Conservation (phyloP, 2,888 invertebrate genomes). For the Lepeophtheirus nordmannii region DNA sequence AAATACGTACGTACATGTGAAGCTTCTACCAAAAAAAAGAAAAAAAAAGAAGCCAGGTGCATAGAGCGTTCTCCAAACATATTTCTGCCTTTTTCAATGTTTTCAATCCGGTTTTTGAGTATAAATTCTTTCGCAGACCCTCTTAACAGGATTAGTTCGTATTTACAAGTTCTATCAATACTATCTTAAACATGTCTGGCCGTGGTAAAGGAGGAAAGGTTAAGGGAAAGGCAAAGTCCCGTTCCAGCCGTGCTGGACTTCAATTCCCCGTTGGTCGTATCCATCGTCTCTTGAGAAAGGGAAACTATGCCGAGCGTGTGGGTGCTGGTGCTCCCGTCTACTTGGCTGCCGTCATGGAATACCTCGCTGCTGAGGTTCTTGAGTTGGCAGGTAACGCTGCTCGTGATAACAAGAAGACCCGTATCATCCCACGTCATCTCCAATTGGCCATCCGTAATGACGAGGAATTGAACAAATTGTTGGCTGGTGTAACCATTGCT, state of each 20-base stretch:
- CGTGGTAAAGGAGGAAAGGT: conserved; percentile 38
- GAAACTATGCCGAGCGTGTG: conserved; percentile 43
- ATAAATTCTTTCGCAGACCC: too few species aligned
- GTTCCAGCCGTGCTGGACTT: conserved; percentile 33
- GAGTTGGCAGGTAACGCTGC: conserved; percentile 39
- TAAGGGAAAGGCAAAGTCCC: conserved; percentile 41
- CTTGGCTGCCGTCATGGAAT: conserved; percentile 36
- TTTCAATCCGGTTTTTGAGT: too few species aligned
- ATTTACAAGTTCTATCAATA: too few species aligned
- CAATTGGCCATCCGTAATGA: conserved; percentile 37
- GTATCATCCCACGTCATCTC: conserved; percentile 37
- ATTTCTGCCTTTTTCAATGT: too few species aligned
- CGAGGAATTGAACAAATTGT: conserved; percentile 38
- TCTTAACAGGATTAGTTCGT: too few species aligned
- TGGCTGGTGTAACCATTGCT: conserved; percentile 40
- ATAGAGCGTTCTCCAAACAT: too few species aligned
- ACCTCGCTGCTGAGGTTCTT: conserved; percentile 38
- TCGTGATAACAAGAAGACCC: conserved; percentile 37
- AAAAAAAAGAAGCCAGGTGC: too few species aligned
- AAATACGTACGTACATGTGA: too few species aligned
- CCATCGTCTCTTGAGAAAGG: conserved; percentile 42
- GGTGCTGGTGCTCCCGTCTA: conserved; percentile 35
- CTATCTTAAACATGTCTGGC: conserved; percentile 33
- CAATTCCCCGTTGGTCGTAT: conserved; percentile 31
- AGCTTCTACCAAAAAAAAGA: too few species aligned